A percentile compares a stretch with the other conserved stretches of the same genome.
Conservation (phyloP, 64 coral and sea anemone genomes). For the Acropora tenuis region DNA sequence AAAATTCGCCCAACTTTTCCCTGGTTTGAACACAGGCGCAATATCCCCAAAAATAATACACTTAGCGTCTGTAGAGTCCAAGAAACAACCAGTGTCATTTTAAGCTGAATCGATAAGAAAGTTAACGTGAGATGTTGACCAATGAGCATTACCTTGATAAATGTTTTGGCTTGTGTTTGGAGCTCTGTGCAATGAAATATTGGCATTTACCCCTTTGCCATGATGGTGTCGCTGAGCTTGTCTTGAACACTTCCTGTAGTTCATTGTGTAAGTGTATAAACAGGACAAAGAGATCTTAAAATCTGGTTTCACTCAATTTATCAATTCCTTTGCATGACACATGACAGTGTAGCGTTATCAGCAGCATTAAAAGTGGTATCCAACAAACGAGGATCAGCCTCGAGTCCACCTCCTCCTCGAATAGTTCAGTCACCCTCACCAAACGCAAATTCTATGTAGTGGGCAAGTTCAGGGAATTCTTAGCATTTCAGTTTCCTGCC, state of each 20-base stretch:
- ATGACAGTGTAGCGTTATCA: slow-evolving; percentile 73
- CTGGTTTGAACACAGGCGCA: slow-evolving; percentile 53
- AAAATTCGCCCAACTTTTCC: slow-evolving; percentile 5
- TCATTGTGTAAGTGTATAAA: slow-evolving; percentile 63
- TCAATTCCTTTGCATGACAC: slow-evolving; percentile 61
- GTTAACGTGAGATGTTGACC: slow-evolving; percentile 42
- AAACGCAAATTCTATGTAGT: slow-evolving; percentile 20
- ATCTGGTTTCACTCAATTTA: slow-evolving; percentile 21
- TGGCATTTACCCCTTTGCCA: slow-evolving; percentile 42
- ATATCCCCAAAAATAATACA: slow-evolving; percentile 37
- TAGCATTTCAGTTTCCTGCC: slow-evolving; percentile 72
- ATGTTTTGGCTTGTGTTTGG: slow-evolving; percentile 35
- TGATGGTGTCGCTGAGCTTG: slow-evolving; percentile 63
- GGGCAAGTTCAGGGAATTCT: slow-evolving; percentile 63
- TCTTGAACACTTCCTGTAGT: slow-evolving; percentile 63
- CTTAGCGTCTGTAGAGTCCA: slow-evolving; percentile 60
- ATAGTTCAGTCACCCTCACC: slow-evolving; percentile 43
- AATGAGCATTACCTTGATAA: slow-evolving; percentile 52
- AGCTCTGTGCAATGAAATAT: slow-evolving; percentile 57
- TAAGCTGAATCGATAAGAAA: slow-evolving; percentile 38
- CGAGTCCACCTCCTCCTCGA: slow-evolving; percentile 47
- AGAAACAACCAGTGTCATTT: neutral
- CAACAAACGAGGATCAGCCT: slow-evolving; percentile 45
- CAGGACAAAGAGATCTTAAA: slow-evolving; percentile 55
- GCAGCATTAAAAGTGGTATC: slow-evolving; percentile 63